These are phyloP conservation scores for Falco novaeseelandiae DNA, from an alignment of 2,797 vertebrate species.

Conservation along the genomic window DNA sequence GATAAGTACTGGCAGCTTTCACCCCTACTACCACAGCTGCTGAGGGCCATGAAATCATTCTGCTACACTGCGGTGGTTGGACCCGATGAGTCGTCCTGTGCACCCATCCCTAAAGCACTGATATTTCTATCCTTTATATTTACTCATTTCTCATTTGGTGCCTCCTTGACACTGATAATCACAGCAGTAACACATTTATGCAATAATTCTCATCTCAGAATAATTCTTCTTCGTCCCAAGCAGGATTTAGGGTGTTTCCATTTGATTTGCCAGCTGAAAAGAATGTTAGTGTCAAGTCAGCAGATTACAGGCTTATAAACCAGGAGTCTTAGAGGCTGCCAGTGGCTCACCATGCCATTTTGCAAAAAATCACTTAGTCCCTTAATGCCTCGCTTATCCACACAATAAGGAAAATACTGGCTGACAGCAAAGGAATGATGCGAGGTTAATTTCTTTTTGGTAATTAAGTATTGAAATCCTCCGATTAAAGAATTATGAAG, in stretches of 20 bases:
- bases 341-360: background rate
- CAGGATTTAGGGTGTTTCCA: background rate
- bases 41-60: background rate
- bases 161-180: background rate
- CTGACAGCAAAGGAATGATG: conserved; percentile 37
- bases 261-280: background rate
- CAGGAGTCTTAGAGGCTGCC: background rate
- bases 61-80: background rate
- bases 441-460: background rate
- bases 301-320: conserved; percentile 15
- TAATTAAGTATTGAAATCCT: conserved; percentile 55
- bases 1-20: background rate
- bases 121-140: background rate
- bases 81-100: background rate
- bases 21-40: background rate
- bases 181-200: background rate
- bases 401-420: conserved; percentile 26
- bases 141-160: background rate
- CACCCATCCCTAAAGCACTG: background rate
- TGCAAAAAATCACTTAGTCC: conserved; percentile 16
- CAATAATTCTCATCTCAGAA: background rate
- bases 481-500: conserved; percentile 47
- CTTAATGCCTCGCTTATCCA: conserved; percentile 37
- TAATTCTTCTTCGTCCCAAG: background rate
- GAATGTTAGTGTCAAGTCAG: background rate